Base-by-base conservation (phyloP, 1,140 invertebrate species). In the Physella acuta region DNA sequence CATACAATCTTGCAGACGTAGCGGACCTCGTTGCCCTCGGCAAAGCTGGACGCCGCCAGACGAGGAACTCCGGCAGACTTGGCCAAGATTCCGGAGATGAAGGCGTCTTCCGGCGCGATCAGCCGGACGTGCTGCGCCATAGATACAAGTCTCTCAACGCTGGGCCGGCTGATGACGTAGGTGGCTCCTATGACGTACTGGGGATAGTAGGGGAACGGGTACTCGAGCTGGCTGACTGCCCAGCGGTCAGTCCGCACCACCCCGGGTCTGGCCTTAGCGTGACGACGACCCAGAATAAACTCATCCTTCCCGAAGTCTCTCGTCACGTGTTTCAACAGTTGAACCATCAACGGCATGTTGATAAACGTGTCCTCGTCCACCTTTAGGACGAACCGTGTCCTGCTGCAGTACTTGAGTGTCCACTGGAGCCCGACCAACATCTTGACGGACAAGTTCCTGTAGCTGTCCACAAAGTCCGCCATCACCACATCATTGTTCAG, bases 361-460 rank as follows among this genome's bases (percentile, higher is more conserved):
- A 87, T 72, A 70, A 86, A 86, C 68, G 85, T 85, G 71, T 88
- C 87, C 61, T 88, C 87, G 70, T 88, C 87, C 14, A 81, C 78
- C 74, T 88, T 87, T 56, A 87, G 73, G 28, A 87, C 69, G 70
- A 76, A 84, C 65, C 59, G 67, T 3, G 90, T 91, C 73, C 87
- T 85, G 68, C 75, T 75, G 79, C 84, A 89, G 83, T 90, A 88
- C 79, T 91, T 89, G 3, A 88, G 86, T 59, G 89, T 88, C 90
- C 92, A 94, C 81, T 92, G 92, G 26, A 94, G 87, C 3, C 89
- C 90, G 89, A 92, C 92, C 2, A 91, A 89, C 82, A 93, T 91
- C 81, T 94, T 94, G 76, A 92, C 92, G 0, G 92, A 93, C 84
- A 94, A 88, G 84, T 94, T 94, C 71, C 89, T 87, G 78, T 94